Base-by-base conservation (phyloP, 2,888 invertebrate species). In the Chaetogeoica ovagalla region DNA sequence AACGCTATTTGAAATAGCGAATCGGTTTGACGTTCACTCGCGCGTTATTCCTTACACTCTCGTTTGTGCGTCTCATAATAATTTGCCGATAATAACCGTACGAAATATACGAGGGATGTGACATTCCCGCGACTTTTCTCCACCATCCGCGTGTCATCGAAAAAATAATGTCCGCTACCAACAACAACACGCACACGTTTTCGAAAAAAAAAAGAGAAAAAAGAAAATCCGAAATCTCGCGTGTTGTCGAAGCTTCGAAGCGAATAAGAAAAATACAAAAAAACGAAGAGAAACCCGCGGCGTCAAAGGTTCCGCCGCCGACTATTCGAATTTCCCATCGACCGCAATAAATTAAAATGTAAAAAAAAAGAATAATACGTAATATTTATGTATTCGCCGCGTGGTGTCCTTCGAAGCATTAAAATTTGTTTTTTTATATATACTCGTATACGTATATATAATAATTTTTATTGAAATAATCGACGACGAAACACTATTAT, bases 301-400 rank as follows among this genome's bases (percentile, higher is more conserved):
- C 66, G 57, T 66, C 66, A 75, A 75, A 75, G 75, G 66, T 66
- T 75, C 75, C 75, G 30, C 30, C 30, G 30, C 30, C 30, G 75
- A 66, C 75, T 59, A 75, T 75, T 75, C 57, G 57, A 75, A 75
- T 75, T 75, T 75, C 43, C 43, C 66, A 8, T 57, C 75, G 75
- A 66, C 57, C 66, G 66, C 75, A 75, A 75, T 75, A 75, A 75
- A 75, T 66, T 66, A 75, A 37, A 75, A 66, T 75, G 66, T 75
- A 57, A 75, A 73, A 73, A 62, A 74, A 65, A 73, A 65, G 55
- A 60, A 74, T 65, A 63, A 30, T 62, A 62, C 37, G 52, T 55
- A 52, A 37, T 63, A 13, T 65, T 30, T 65, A 66, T 21, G 43
- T 21, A 75, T 39, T 30, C 21, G 21, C 59, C 30, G 30, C 4